Conservation (phyloP, 2,113 vertebrate species). For the Cercopithecus mona region DNA sequence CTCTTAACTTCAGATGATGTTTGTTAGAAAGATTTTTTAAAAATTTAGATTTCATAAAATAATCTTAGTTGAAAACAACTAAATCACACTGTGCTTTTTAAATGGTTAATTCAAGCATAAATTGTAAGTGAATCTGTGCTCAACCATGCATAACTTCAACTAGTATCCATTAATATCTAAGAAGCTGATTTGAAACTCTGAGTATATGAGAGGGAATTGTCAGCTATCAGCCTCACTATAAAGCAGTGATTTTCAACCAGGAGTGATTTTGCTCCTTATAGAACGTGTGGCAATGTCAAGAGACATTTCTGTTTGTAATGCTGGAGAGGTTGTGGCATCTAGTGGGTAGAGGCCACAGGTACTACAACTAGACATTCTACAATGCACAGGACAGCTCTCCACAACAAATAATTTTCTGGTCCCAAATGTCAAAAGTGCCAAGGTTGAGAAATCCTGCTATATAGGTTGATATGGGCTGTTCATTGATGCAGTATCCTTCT, state of each 20-base stretch:
- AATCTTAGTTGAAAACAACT: background rate
- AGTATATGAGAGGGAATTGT: background rate
- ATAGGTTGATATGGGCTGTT: background rate
- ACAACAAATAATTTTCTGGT: background rate
- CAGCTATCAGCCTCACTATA: background rate
- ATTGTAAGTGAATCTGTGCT: background rate
- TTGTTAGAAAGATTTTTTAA: background rate
- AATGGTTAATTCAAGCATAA: background rate
- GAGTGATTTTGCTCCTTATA: background rate
- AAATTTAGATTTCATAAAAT: conserved; percentile 35
- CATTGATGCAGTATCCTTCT: background rate
- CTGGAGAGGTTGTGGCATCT: background rate
- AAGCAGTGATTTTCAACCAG: background rate
- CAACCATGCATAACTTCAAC: background rate
- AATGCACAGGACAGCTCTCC: background rate
- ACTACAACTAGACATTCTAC: background rate
- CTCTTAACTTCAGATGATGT: background rate
- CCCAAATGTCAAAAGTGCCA: background rate
- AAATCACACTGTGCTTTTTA: background rate
- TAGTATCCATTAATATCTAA: background rate
- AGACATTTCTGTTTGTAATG: background rate
- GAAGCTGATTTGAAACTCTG: conserved; percentile 23
- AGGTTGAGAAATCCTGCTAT: background rate
- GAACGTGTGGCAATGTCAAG: background rate
- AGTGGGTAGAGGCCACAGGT: background rate